Base-by-base conservation (phyloP, 2,888 invertebrate species). In the Omphaloscelis lunosa region DNA sequence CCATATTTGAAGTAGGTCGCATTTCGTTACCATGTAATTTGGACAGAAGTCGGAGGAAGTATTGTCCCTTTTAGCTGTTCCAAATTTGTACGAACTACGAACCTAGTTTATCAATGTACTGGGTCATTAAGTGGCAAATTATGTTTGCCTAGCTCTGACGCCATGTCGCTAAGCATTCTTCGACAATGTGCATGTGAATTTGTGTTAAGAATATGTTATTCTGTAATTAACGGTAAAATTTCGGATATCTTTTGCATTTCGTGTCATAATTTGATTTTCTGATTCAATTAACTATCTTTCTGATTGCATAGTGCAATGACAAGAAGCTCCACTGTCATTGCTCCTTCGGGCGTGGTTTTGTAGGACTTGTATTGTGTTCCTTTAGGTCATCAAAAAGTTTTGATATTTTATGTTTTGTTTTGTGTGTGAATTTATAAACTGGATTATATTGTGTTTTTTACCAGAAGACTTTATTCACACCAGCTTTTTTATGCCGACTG, bases 1-100 rank as follows among this genome's bases (percentile, higher is more conserved):
- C 15, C 12, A 15, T 63, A 48, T 48, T 61, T 72, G 39, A 9
- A 59, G 17, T 56, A 71, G 27, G 15, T 72, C 72, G 11, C 17
- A 62, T 79, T 71, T 62, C 8, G 23, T 56, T 61, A 48, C 17
- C 20, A 48, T 78, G 41, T 45, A 29, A 41, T 79, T 41, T 59
- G 29, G 34, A 29, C 4, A 17, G 23, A 23, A 48, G 34, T 23
- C 12, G 17, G 17, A n/a, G 34, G 17, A 69, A 27, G 34, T 27
- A 4, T 48, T 15, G 39, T 51, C n/a, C 53, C n/a, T 79, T 59
- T 29, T 45, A n/a, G 53, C 17, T 41, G n/a, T 29, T 29, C 8
- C 8, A 56, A 29, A n/a, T 78, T 56, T 20, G 34, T 48, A n/a
- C 11, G 48, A 41, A 23, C 17, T 48, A n/a, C 11, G 48, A 41